These are phyloP conservation scores for Dromaius novaehollandiae DNA, from an alignment of 2,113 vertebrate species.

Conservation along the genomic window DNA sequence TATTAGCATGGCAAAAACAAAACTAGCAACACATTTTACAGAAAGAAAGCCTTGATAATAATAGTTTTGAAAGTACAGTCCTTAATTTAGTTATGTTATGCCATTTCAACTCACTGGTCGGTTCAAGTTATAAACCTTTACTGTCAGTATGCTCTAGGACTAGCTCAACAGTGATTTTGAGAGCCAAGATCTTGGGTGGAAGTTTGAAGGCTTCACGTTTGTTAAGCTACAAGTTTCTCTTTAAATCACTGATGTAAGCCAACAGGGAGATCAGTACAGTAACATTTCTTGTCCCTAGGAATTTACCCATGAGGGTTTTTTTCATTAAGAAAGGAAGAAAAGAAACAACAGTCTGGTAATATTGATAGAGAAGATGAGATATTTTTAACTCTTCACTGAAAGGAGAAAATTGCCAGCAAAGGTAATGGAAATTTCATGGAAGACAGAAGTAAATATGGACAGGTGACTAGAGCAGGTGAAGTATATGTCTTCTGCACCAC, in stretches of 20 bases:
- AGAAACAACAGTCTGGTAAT: not conserved
- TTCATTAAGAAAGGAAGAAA: not conserved
- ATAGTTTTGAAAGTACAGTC: no score
- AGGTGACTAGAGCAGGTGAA: not conserved
- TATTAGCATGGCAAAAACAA: no score
- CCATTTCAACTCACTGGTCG: not conserved
- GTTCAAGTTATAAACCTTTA: not conserved
- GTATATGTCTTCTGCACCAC: not conserved
- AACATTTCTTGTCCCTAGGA: not conserved
- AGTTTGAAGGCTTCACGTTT: not conserved
- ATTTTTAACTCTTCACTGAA: not conserved
- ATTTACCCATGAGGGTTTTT: not conserved
- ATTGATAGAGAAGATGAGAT: not conserved
- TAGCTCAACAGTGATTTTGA: not conserved
- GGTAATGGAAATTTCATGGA: not conserved
- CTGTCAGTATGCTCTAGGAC: not conserved
- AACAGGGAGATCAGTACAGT: not conserved
- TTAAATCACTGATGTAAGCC: not conserved
- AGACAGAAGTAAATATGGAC: not conserved
- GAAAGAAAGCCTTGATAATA: no score
- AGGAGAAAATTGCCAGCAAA: not conserved
- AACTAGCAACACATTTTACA: no score
- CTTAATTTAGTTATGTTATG: not conserved
- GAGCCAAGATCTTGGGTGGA: not conserved
- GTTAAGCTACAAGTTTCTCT: not conserved